phyloP scores from a whole-genome alignment of 2,797 vertebrate species.

The Crenuchus spilurus region DNA sequence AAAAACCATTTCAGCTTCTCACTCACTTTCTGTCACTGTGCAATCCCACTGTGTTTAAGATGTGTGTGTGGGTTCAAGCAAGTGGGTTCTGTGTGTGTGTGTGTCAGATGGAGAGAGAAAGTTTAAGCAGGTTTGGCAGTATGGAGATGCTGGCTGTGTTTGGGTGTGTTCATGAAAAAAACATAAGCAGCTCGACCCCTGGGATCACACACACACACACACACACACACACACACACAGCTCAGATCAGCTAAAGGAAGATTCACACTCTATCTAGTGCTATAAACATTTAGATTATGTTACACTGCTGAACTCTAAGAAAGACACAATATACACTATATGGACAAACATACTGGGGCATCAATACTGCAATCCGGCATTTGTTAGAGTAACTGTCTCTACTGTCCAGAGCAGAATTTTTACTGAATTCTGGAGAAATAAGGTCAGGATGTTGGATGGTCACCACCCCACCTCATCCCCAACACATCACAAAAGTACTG shows the following conservation, averaged over 20 bases:
- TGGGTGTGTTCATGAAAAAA: slow-evolving; percentile 20
- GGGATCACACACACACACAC: slow-evolving; percentile 3
- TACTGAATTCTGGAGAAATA: too few relatives aligned
- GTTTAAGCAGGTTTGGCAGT: slow-evolving; percentile 15
- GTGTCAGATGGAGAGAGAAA: background rate
- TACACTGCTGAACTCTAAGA: too few relatives aligned
- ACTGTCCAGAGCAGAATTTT: too few relatives aligned
- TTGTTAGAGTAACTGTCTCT: too few relatives aligned
- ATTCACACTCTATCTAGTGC: background rate
- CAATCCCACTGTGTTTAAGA: background rate
- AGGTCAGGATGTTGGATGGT: too few relatives aligned
- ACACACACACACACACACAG: background rate
- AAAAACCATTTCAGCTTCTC: background rate
- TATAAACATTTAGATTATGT: too few relatives aligned
- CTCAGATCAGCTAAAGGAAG: background rate
- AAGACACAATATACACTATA: too few relatives aligned
- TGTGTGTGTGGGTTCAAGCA: background rate
- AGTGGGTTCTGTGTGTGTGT: slow-evolving; percentile 18
- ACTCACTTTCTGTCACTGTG: background rate
- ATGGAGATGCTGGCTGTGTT: slow-evolving; percentile 5
- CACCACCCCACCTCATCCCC: too few relatives aligned
- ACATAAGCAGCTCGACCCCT: slow-evolving; percentile 24
- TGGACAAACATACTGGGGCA: too few relatives aligned
- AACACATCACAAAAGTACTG: too few relatives aligned
- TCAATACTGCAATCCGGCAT: too few relatives aligned